Base-by-base conservation (phyloP, 1,140 invertebrate species). In the Trichomalopsis sarcophagae region DNA sequence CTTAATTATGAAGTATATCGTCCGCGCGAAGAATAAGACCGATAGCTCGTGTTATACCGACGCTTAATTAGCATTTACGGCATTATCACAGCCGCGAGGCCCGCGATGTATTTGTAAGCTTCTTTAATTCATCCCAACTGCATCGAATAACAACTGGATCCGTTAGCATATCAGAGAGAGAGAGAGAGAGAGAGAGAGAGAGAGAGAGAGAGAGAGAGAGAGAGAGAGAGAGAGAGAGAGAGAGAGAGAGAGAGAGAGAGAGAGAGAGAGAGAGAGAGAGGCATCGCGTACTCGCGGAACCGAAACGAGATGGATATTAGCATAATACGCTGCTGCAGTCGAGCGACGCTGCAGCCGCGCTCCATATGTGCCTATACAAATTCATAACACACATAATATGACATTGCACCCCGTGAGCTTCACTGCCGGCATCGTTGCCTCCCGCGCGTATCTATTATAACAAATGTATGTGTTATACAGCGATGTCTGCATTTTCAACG, bases 1-100 rank as follows among this genome's bases (percentile, higher is more conserved):
- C 73, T 40, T 75, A 44, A 75, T 75, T 75, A 75, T 75, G 73
- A 71, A 71, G 68, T 71, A 71, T 30, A 71, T 71, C 68, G 27
- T 27, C 27, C 27, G 27, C 30, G 10, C 27, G 55, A 4, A 21
- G 17, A n/a, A 62, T 2, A 36, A 36, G 17, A 62, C 55, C 21
- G 17, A 62, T 62, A 62, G 55, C 55, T 62, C 21, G n/a, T 9
- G 11, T 7, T 9, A 36, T 6, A 36, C 21, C 14, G 55, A 62
- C 55, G 55, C 17, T 62, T 62, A 62, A 17, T 14, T 50, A 50
- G 47, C 47, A 17, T 62, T 62, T n/a, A 62, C 5, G 5, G 33
- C 5, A 36, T 36, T 36, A 36, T 36, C 33, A 36, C 33, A 36
- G 27, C 27, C 27, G 27, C 27, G 27, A 27, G 27, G 1, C 27